Evolutionary conservation across 2,797 vertebrate genomes (phyloP).

Genomic region (Channa striata): DNA sequence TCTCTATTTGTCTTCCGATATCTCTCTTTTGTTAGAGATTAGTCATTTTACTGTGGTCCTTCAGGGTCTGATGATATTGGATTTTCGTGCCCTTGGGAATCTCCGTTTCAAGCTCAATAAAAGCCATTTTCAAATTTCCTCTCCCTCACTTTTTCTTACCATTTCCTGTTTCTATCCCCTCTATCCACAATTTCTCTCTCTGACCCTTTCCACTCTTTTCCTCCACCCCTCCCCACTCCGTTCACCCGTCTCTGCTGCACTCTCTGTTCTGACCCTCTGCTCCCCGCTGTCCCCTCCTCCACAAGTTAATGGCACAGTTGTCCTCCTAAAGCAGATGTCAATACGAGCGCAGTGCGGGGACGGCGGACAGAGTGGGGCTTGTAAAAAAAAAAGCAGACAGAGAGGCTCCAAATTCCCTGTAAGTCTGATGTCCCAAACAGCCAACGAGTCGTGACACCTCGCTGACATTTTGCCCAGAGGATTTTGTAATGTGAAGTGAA

Average conservation of each 20-base stretch:
- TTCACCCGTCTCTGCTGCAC: slow-evolving; percentile 13
- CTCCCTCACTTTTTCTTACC: slow-evolving; percentile 9
- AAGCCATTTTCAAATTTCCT: slow-evolving; percentile 34
- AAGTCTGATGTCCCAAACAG: slow-evolving; percentile 13
- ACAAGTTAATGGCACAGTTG: slow-evolving; percentile 45
- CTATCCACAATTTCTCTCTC: slow-evolving; percentile 37
- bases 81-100: slow-evolving; percentile 50
- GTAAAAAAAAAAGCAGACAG: slow-evolving; percentile 17
- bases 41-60: slow-evolving; percentile 41
- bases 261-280: slow-evolving; percentile 39
- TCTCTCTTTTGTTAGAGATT: slow-evolving; percentile 39
- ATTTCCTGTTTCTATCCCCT: slow-evolving; percentile 43
- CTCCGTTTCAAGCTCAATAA: slow-evolving; percentile 53
- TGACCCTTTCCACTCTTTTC: slow-evolving; percentile 43
- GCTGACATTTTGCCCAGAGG: slow-evolving; percentile 47
- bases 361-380: slow-evolving; percentile 31
- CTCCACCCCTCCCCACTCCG: slow-evolving; percentile 14
- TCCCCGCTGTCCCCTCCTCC: slow-evolving; percentile 23
- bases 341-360: slow-evolving; percentile 21
- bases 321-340: slow-evolving; percentile 50
- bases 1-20: slow-evolving; percentile 25
- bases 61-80: slow-evolving; percentile 53
- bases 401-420: slow-evolving; percentile 31
- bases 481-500: slow-evolving; percentile 43
- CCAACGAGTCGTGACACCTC: slow-evolving; percentile 18